Evolutionary conservation across 2,888 invertebrate species (phyloP).

Genomic region (Himalopsyche tibetana): DNA sequence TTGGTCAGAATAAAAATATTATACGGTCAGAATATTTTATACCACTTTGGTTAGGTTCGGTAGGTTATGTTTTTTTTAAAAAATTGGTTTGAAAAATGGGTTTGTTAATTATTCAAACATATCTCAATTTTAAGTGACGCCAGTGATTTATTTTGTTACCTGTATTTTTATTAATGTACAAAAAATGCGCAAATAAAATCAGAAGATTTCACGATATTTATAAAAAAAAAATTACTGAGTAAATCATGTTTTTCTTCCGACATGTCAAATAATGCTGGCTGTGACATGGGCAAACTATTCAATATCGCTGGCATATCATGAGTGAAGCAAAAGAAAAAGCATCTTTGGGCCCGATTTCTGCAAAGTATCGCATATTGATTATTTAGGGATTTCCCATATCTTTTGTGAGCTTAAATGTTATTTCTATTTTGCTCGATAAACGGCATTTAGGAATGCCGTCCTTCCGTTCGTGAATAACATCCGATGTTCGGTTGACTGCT

Average conservation of each 20-base stretch:
- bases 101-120: no score
- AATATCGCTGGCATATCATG: background rate
- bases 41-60: no score
- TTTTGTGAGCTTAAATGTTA: background rate
- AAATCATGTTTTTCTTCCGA: constrained; percentile 6
- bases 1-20: no score
- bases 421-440: constrained; percentile 2
- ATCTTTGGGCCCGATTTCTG: background rate
- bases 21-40: no score
- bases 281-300: background rate
- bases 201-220: background rate
- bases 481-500: background rate
- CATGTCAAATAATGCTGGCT: background rate
- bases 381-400: constrained; percentile 16
- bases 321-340: background rate
- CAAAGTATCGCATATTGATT: constrained; percentile 6
- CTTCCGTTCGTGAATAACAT: background rate
- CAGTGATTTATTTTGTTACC: no score
- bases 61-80: no score
- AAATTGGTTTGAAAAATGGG: no score
- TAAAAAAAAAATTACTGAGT: background rate
- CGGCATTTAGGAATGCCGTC: constrained; percentile 3
- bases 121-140: no score
- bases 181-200: constrained; percentile 5
- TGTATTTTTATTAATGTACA: background rate